Evolutionary conservation across 2,797 vertebrate species (phyloP).

Genomic region (Pipistrellus kuhlii): DNA sequence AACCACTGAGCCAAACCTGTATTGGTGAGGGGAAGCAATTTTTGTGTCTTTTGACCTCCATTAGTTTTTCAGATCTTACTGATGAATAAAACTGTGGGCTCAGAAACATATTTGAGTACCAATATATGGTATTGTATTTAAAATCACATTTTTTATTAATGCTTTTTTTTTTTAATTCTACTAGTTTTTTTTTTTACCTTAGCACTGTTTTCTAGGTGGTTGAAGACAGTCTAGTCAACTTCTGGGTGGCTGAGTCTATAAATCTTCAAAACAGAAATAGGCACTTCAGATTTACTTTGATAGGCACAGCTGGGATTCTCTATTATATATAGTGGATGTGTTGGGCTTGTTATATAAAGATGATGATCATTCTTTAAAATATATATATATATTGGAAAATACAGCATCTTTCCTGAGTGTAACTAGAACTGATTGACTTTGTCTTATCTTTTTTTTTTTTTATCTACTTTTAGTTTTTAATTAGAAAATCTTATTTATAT

Average conservation of each 20-base stretch:
- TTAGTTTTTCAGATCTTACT: not conserved
- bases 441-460: not conserved
- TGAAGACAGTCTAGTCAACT: not conserved
- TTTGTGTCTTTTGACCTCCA: not conserved
- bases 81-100: not conserved
- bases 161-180: not conserved
- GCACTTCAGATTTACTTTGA: not conserved
- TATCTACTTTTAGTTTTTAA: not conserved
- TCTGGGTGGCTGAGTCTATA: not conserved
- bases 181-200: not conserved
- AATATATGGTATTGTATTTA: not conserved
- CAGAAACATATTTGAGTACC: not conserved
- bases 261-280: not conserved
- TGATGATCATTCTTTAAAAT: not conserved
- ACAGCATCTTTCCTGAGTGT: not conserved
- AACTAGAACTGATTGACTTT: not conserved
- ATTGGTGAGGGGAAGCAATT: not conserved
- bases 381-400: constrained; percentile 22
- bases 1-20: too few relatives aligned
- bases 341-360: constrained; percentile 56
- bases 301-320: not conserved
- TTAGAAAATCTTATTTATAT: not conserved
- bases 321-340: not conserved
- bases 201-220: not conserved
- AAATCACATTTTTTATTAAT: not conserved